Evolutionary conservation across 2,797 vertebrate species (phyloP).

Genomic region (Tarsius wallacei): DNA sequence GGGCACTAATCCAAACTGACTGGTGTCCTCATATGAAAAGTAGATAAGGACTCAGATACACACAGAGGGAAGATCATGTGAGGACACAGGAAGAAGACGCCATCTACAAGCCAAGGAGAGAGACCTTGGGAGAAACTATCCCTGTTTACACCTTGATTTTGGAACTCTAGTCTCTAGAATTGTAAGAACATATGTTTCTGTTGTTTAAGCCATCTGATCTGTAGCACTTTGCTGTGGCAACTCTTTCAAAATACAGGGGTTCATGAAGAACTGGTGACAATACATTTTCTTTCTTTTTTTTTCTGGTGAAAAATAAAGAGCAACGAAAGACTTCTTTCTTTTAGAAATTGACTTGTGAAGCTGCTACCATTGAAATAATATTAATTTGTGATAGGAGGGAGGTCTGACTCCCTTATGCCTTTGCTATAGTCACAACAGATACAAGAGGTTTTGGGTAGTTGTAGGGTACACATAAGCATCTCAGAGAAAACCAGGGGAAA

Average conservation of each 20-base stretch:
- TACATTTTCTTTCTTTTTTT: not conserved
- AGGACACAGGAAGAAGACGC: too few relatives aligned
- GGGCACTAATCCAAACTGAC: not conserved
- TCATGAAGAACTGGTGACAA: not conserved
- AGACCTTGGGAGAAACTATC: not conserved
- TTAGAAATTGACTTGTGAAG: not conserved
- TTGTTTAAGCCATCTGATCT: not conserved
- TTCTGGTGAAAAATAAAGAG: not conserved
- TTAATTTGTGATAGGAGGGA: not conserved
- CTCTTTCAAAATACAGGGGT: not conserved
- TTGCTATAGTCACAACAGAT: not conserved
- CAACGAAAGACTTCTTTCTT: not conserved
- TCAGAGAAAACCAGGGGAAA: not conserved
- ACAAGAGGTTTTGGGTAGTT: not conserved
- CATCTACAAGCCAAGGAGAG: not conserved
- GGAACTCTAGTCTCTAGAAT: not conserved
- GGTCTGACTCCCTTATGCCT: not conserved
- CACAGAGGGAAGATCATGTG: accelerated
- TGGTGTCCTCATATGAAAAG: not conserved
- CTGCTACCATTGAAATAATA: not conserved
- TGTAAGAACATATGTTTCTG: not conserved
- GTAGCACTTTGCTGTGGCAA: not conserved
- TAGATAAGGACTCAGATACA: not conserved
- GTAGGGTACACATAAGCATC: not conserved
- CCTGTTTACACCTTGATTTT: not conserved